A percentile compares a stretch with the other conserved stretches of the same genome.
phyloP scores from a whole-genome alignment of 2,113 vertebrate genomes.

The Cariama cristata region DNA sequence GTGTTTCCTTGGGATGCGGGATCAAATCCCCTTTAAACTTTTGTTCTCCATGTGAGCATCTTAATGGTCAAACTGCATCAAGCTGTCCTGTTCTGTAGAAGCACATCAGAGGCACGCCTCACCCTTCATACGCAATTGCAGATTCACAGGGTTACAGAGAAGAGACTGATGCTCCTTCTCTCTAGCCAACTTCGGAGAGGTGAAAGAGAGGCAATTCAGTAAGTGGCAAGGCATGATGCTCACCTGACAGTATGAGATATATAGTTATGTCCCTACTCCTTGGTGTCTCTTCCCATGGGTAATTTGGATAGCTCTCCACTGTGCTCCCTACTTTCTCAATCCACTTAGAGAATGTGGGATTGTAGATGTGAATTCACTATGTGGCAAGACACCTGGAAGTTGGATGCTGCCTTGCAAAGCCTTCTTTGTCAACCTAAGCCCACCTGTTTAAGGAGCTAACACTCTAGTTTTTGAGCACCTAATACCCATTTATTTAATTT shows the following conservation, averaged over 20 bases:
- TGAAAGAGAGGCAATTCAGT: background rate
- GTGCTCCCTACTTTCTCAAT: background rate
- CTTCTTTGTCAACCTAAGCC: background rate
- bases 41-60: background rate
- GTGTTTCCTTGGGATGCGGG: background rate
- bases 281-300: background rate
- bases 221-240: background rate
- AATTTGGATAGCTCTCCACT: background rate
- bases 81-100: background rate
- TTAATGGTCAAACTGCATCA: background rate
- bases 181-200: background rate
- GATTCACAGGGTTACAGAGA: background rate
- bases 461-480: background rate
- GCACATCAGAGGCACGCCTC: background rate
- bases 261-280: background rate
- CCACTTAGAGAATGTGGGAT: background rate
- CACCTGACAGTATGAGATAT: background rate
- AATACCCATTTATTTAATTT: background rate
- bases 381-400: background rate
- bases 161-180: background rate
- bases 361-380: background rate
- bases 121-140: fast-evolving
- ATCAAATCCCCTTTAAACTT: background rate
- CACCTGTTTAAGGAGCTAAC: background rate
- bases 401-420: background rate